Conservation (phyloP, 2,113 vertebrate species). For the Typhlomys cinereus region DNA sequence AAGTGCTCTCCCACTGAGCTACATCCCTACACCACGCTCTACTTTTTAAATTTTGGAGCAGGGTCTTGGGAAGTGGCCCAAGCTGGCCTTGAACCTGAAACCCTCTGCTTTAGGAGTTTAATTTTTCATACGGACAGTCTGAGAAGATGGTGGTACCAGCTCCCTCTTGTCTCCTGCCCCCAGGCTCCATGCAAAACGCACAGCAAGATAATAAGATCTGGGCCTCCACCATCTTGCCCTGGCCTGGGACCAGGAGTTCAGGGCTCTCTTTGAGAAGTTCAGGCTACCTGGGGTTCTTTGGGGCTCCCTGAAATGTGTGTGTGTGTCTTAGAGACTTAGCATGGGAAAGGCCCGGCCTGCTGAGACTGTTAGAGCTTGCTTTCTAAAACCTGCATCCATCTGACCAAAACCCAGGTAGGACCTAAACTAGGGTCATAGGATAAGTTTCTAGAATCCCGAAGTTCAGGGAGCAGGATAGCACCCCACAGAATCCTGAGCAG, state of each 20-base stretch:
- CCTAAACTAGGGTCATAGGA: neutral
- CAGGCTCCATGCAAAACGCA: neutral
- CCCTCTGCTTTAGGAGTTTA: neutral
- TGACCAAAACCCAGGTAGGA: neutral
- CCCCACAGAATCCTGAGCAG: neutral
- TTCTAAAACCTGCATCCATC: neutral
- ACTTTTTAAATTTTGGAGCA: neutral
- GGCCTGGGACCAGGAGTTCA: neutral
- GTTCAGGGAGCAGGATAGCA: neutral
- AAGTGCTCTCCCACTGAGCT: neutral
- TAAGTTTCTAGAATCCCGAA: neutral
- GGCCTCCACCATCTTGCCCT: fast-evolving
- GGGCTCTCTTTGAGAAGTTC: neutral
- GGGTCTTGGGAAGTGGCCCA: neutral
- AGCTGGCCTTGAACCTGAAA: neutral
- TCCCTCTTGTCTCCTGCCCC: neutral
- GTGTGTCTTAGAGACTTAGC: neutral
- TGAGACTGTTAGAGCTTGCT: neutral
- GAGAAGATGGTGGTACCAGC: neutral
- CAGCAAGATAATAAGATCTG: neutral
- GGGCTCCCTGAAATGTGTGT: neutral
- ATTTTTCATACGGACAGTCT: neutral
- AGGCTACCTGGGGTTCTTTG: neutral
- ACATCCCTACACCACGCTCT: neutral
- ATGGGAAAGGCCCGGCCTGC: neutral